Conservation (phyloP, 2,113 vertebrate species). For the Micronycteris hirsuta region DNA sequence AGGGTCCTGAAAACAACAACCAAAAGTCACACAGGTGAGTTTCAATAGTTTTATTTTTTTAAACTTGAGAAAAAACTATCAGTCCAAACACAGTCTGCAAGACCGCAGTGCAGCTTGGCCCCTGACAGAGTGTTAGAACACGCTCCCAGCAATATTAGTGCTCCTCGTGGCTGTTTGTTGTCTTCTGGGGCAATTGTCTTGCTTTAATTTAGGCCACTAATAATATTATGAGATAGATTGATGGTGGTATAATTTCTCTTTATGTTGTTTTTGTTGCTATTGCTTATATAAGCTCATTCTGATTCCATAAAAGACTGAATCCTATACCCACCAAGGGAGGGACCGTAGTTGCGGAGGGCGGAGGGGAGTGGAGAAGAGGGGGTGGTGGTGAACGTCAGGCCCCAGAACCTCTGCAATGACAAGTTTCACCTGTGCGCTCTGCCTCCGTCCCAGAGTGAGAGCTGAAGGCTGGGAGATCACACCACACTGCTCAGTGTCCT, state of each 20-base stretch:
- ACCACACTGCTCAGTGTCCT: slow-evolving; percentile 49
- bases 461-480: slow-evolving; percentile 72
- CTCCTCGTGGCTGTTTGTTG: slow-evolving; percentile 62
- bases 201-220: slow-evolving; percentile 81
- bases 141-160: slow-evolving; percentile 33
- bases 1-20: background rate
- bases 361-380: background rate
- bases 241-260: slow-evolving; percentile 74
- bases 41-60: background rate
- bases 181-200: slow-evolving; percentile 72
- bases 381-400: background rate
- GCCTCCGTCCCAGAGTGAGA: slow-evolving; percentile 69
- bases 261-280: slow-evolving; percentile 73
- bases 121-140: background rate
- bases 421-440: slow-evolving; percentile 41
- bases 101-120: background rate
- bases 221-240: slow-evolving; percentile 73
- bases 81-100: background rate
- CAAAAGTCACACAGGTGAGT: background rate
- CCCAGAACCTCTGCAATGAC: slow-evolving; percentile 50
- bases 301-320: slow-evolving; percentile 58
- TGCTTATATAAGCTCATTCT: slow-evolving; percentile 72
- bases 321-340: background rate
- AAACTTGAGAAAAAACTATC: slow-evolving; percentile 37
- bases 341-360: slow-evolving; percentile 1